Evolutionary conservation across 2,113 vertebrate genomes (phyloP).

Genomic region (Pogona vitticeps): DNA sequence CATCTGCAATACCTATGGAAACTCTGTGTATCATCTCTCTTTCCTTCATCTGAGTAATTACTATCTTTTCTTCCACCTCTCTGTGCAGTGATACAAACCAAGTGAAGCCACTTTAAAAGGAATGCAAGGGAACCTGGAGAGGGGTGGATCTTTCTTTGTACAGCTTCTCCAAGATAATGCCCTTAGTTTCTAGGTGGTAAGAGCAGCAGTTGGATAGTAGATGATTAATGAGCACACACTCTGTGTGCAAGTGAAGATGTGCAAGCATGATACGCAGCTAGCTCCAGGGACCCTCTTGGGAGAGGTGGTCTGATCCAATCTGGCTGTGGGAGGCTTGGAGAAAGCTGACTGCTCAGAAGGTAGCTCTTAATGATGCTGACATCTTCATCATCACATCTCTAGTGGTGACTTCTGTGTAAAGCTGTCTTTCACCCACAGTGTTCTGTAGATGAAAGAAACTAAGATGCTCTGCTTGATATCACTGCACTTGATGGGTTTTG

Average conservation of each 20-base stretch:
- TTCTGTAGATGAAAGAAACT: constrained; percentile 41
- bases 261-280: background rate
- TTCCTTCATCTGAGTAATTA: background rate
- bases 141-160: background rate
- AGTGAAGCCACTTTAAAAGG: constrained; percentile 10
- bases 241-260: constrained; percentile 35
- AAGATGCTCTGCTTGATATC: constrained; percentile 30
- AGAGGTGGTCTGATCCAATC: background rate
- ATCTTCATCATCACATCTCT: constrained; percentile 44
- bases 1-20: background rate
- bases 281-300: constrained; percentile 41
- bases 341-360: constrained; percentile 30
- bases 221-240: constrained; percentile 47
- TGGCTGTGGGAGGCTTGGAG: rapidly evolving
- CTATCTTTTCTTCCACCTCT: background rate
- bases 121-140: background rate
- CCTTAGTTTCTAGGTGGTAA: constrained; percentile 39
- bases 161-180: constrained; percentile 30
- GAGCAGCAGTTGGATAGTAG: constrained; percentile 7
- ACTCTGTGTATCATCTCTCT: background rate
- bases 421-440: background rate
- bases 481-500: constrained; percentile 33
- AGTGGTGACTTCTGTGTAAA: background rate
- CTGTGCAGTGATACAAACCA: rapidly evolving
- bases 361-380: constrained; percentile 34